These are phyloP conservation scores for Stictocephala bisonia DNA, from an alignment of 2,888 invertebrate genomes.

Conservation along the genomic window DNA sequence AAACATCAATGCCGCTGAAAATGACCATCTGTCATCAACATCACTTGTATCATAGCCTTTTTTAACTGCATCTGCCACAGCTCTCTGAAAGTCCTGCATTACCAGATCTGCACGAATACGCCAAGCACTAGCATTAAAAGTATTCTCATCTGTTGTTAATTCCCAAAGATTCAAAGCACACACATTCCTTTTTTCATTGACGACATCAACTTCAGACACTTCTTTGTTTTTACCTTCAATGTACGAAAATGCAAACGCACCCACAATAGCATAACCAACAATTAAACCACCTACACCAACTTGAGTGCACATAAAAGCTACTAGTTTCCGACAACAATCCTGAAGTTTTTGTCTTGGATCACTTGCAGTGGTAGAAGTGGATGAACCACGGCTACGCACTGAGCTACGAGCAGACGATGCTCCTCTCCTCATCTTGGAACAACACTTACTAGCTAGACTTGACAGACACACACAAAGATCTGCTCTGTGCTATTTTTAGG, in stretches of 20 bases:
- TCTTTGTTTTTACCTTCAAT: slow-evolving; percentile 71
- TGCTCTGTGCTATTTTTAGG: slow-evolving; percentile 8
- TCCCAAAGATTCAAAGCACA: slow-evolving; percentile 76
- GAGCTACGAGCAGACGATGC: slow-evolving; percentile 67
- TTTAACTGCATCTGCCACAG: slow-evolving; percentile 74
- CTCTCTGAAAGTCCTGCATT: slow-evolving; percentile 74
- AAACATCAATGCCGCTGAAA: slow-evolving; percentile 90
- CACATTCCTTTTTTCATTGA: slow-evolving; percentile 67
- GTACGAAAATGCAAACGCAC: slow-evolving; percentile 83
- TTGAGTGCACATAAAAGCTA: slow-evolving; percentile 94
- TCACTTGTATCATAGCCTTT: slow-evolving; percentile 79
- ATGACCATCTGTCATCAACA: slow-evolving; percentile 80
- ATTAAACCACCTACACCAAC: slow-evolving; percentile 90
- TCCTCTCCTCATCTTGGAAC: slow-evolving; percentile 32
- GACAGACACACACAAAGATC: slow-evolving; percentile 12
- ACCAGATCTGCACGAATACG: slow-evolving; percentile 71
- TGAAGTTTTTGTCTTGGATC: slow-evolving; percentile 82
- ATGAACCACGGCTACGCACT: slow-evolving; percentile 70
- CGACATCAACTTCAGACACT: slow-evolving; percentile 63
- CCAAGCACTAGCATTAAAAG: slow-evolving; percentile 77
- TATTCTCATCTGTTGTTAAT: slow-evolving; percentile 72
- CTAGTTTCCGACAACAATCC: slow-evolving; percentile 85
- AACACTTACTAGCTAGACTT: too few species aligned
- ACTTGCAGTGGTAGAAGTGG: slow-evolving; percentile 71
- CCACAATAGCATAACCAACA: slow-evolving; percentile 87